A percentile compares a stretch with the other conserved stretches of the same genome.
Evolutionary conservation across 2,113 vertebrate genomes (phyloP).

Genomic region (Toxotes chatareus): DNA sequence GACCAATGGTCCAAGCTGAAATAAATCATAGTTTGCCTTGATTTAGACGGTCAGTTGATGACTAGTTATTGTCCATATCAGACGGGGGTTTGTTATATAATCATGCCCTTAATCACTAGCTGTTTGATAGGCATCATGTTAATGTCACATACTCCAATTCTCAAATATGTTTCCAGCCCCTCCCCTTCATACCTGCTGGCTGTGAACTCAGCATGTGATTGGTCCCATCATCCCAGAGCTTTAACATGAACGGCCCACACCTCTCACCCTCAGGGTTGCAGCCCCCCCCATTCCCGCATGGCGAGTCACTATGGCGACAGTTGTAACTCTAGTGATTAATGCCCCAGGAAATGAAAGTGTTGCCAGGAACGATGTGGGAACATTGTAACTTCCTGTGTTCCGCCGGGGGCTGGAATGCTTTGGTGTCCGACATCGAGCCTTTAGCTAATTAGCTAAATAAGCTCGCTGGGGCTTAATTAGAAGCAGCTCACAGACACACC

Average conservation of each 20-base stretch:
- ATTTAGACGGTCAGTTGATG: background rate
- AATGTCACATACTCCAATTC: background rate
- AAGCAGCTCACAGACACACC: conserved; percentile 78
- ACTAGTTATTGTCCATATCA: background rate
- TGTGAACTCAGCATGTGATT: conserved; percentile 16
- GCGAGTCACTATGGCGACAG: conserved; percentile 58
- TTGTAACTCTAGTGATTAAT: conserved; percentile 78
- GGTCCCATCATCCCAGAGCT: conserved; percentile 26
- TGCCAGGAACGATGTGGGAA: conserved; percentile 74
- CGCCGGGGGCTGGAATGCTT: conserved; percentile 71
- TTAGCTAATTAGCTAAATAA: conserved; percentile 86
- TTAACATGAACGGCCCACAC: conserved; percentile 31
- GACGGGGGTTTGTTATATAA: background rate
- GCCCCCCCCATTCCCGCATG: conserved; percentile 18
- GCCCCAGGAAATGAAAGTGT: conserved; percentile 79
- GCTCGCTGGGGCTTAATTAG: conserved; percentile 86
- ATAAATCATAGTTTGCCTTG: background rate
- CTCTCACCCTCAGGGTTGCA: conserved; percentile 37
- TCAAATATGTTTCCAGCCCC: background rate
- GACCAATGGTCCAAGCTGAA: background rate
- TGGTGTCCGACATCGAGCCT: conserved; percentile 74
- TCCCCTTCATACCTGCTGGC: conserved; percentile 11
- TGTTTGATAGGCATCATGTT: conserved; percentile 13
- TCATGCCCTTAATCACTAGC: background rate
- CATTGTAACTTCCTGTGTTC: conserved; percentile 74